phyloP scores from a whole-genome alignment of 2,797 vertebrate genomes.

The Nannoperca australis region DNA sequence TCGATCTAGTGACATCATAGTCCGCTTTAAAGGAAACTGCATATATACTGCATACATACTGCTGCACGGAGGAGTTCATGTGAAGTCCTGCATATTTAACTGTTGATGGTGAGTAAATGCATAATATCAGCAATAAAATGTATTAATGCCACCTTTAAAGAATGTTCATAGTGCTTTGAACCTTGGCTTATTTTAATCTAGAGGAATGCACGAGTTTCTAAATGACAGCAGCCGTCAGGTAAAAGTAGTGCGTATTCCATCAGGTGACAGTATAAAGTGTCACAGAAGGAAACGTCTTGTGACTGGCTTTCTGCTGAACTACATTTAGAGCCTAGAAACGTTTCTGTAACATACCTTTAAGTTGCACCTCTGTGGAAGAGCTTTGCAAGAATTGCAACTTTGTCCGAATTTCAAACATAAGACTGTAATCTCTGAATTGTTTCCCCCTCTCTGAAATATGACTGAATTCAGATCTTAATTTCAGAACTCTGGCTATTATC shows the following conservation, averaged over 20 bases:
- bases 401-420: background rate
- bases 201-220: too few species aligned
- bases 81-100: too few species aligned
- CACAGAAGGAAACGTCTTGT: too few species aligned
- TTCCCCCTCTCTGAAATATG: background rate
- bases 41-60: too few species aligned
- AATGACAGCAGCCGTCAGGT: too few species aligned
- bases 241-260: too few species aligned
- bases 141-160: background rate
- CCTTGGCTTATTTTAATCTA: too few species aligned
- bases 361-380: background rate
- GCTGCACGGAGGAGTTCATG: too few species aligned
- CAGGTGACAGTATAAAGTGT: too few species aligned
- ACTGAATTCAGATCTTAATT: background rate
- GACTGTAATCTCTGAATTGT: background rate
- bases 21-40: background rate
- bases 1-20: background rate
- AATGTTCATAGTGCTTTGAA: background rate
- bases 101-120: background rate
- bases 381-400: background rate
- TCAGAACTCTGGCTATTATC: background rate
- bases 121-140: background rate
- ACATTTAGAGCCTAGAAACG: too few species aligned
- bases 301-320: too few species aligned
- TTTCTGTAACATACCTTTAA: too few species aligned